Conservation (phyloP, 1,140 invertebrate genomes). For the Hormaphis cornu region DNA sequence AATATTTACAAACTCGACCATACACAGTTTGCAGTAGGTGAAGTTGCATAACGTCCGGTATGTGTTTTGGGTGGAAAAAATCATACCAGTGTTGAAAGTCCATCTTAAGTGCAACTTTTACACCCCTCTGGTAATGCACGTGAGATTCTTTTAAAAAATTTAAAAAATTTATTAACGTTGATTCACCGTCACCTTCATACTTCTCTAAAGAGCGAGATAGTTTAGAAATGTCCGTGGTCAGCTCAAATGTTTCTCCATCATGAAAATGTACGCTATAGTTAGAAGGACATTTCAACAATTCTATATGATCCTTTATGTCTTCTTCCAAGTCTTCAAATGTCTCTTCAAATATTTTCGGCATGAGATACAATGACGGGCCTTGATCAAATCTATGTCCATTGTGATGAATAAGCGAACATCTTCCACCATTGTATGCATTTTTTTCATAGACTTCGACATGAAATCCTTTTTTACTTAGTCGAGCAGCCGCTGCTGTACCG, state of each 20-base stretch:
- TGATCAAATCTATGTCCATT: conserved; percentile 27
- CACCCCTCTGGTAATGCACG: conserved; percentile 12
- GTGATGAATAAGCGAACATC: neutral
- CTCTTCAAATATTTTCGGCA: conserved; percentile 23
- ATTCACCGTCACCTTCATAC: neutral
- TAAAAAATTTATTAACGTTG: neutral
- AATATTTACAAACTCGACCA: conserved; percentile 24
- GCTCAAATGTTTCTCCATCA: conserved; percentile 3
- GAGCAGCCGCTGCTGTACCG: conserved; percentile 12
- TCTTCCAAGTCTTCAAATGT: conserved; percentile 20
- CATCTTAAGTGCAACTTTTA: conserved; percentile 1
- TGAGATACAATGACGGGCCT: conserved; percentile 15
- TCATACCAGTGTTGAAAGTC: conserved; percentile 27
- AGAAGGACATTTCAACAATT: conserved; percentile 5
- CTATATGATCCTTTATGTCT: conserved; percentile 9
- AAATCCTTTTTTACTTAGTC: conserved; percentile 25
- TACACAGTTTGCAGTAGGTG: conserved; percentile 12
- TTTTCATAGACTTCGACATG: conserved; percentile 22
- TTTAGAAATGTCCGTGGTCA: conserved; percentile 9
- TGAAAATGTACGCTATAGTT: conserved; percentile 19
- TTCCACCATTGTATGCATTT: conserved; percentile 23
- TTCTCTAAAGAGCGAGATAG: conserved; percentile 14
- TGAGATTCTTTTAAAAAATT: conserved; percentile 15
- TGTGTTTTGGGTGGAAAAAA: conserved; percentile 19
- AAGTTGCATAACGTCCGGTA: conserved; percentile 1